phyloP scores from a whole-genome alignment of 2,888 invertebrate species.

The Toxonevra muliebris region DNA sequence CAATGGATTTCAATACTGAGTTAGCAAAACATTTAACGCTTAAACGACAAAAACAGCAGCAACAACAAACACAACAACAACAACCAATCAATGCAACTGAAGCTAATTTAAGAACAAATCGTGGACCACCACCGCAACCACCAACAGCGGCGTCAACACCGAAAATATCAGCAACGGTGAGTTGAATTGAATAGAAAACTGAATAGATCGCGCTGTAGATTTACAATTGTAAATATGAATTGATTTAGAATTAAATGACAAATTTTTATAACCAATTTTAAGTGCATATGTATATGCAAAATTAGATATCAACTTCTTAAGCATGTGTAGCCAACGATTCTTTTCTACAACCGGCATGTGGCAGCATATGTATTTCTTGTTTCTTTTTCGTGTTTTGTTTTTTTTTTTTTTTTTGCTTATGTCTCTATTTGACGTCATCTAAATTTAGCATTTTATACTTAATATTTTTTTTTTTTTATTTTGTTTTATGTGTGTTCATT shows the following conservation, averaged over 20 bases:
- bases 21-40: slow-evolving; percentile 64
- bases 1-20: slow-evolving; percentile 64
- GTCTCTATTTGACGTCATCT: slow-evolving; percentile 16
- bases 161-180: slow-evolving; percentile 72
- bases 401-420: too few species aligned
- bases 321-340: not conserved
- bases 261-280: slow-evolving; percentile 16
- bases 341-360: too few species aligned
- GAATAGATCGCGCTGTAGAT: too few species aligned
- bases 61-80: slow-evolving; percentile 48
- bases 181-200: slow-evolving; percentile 28
- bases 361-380: not conserved
- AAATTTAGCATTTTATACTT: slow-evolving; percentile 17
- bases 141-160: slow-evolving; percentile 70
- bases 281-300: slow-evolving; percentile 5
- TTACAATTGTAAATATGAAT: too few species aligned
- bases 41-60: slow-evolving; percentile 62
- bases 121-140: slow-evolving; percentile 85
- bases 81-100: slow-evolving; percentile 61
- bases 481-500: not conserved
- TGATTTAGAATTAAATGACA: slow-evolving; percentile 6
- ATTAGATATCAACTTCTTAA: slow-evolving; percentile 4
- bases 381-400: not conserved
- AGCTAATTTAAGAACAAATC: slow-evolving; percentile 65
- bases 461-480: slow-evolving; percentile 2